phyloP scores from a whole-genome alignment of 2,888 invertebrate species.

The Mesorhabditis sp. region DNA sequence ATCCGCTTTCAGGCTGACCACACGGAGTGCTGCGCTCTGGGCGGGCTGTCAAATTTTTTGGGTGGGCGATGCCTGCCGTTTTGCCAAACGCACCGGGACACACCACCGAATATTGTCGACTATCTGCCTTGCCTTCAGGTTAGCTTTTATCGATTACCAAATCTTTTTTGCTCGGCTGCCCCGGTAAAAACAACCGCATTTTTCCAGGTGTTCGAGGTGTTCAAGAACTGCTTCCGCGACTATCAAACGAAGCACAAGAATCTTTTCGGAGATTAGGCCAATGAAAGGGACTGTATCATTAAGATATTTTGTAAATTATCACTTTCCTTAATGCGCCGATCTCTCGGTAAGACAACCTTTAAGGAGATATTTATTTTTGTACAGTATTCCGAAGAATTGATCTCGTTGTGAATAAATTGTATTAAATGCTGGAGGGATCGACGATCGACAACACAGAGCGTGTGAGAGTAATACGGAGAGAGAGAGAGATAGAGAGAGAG shows the following conservation, averaged over 20 bases:
- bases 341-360: too few species aligned
- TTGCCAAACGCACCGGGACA: constrained; percentile 48
- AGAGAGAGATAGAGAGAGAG: too few species aligned
- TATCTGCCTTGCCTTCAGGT: constrained; percentile 47
- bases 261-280: constrained; percentile 48
- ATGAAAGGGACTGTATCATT: too few species aligned
- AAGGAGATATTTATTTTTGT: too few species aligned
- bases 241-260: constrained; percentile 46
- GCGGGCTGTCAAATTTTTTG: constrained; percentile 37
- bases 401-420: too few species aligned
- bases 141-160: not conserved
- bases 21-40: constrained; percentile 39
- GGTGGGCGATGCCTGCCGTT: constrained; percentile 54
- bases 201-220: constrained; percentile 30
- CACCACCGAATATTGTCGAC: constrained; percentile 50
- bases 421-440: too few species aligned
- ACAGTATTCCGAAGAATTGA: too few species aligned
- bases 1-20: constrained; percentile 32
- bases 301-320: too few species aligned
- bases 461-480: too few species aligned
- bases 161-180: not conserved
- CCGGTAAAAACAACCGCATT: not conserved
- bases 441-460: too few species aligned
- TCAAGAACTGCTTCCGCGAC: constrained; percentile 35
- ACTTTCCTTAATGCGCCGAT: too few species aligned